Base-by-base conservation (phyloP, 2,797 vertebrate genomes). In the Notoglanidium macrostoma region DNA sequence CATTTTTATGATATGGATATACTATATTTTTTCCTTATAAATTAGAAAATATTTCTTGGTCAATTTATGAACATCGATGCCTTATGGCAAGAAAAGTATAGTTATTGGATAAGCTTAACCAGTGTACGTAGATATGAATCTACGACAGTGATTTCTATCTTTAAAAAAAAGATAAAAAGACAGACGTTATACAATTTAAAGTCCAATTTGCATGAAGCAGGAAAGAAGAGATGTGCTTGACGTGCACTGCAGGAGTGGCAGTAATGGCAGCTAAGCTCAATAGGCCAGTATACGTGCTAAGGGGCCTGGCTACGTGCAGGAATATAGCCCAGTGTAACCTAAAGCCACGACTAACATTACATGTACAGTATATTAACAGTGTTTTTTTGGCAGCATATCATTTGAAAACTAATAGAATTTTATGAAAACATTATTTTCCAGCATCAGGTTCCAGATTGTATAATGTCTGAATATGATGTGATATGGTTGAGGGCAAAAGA, bases 251-350 rank as follows among this genome's bases (percentile, higher is more conserved):
- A 78, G 29, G 76, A 86, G 74, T 77, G 80, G 32, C 54, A 51
- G 55, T 32, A 74, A 49, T 51, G 23, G 40, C 29, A 3, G 19
- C 65, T 87, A 84, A 85, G 63, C 82, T 85, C 88, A 91, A 91
- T 89, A 90, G 86, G 21, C 65, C 72, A 77, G 85, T 86, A 81
- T 79, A 87, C 80, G 59, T 81, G 81, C 86, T 87, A 88, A 89
- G 74, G 74, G 88, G 81, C 44, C 59, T n/a, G 77, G 51, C 85
- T 90, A 90, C 72, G 63, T 90, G 90, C 89, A 79, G 85, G 23
- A 89, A 79, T 59, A 78, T 84, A 88, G 73, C 54, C 19, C 83
- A 57, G 65, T 67, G 57, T 14, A 68, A 55, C 68, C 21, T 81
- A 74, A 49, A 89, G 49, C 17, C 54, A 83, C 72, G 2, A 2